Evolutionary conservation across 2,888 invertebrate genomes (phyloP), one percentile per base, ranked within the genome.

Genomic region (Volucella zonaria): DNA sequence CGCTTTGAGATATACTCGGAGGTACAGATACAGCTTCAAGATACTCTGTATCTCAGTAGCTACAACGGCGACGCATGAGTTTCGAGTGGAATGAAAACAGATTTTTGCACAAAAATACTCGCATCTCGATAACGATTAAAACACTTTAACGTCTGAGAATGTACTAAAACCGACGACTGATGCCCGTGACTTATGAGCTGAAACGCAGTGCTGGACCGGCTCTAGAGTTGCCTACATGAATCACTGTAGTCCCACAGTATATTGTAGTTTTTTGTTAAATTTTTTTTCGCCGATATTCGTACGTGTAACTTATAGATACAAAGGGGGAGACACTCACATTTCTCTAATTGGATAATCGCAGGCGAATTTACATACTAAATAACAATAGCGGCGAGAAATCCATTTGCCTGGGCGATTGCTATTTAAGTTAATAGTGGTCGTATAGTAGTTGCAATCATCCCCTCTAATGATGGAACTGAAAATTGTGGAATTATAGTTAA

Each of bases 331-430:
- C 23, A 62, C 38, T 79, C 49, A 54, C 64, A 75, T 66, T 66
- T 62, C 61, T 18, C 58, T 76, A 80, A 83, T 83, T 83, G 83
- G 56, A 83, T 83, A 83, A 83, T 83, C 79, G 79, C 78, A 66
- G 75, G 83, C 83, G 71, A 79, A 79, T 80, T 79, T 54, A 49
- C 18, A 23, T 23, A 3, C 67, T 74, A 49, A 51, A 49, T 56
- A 38, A 58, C 62, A 15, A 6, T 14, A 49, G n/a, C 8, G 12
- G 45, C 18, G 23, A 54, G 56, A 42, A 43, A n/a, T 38, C 42
- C 52, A 12, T 23, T 11, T 12, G 14, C n/a, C 42, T 40, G 6
- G 31, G 31, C 31, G 31, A 40, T 40, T 62, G 10, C 45, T 23
- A 47, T 47, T 62, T n/a, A 15, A 40, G 58, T 58, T 31, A 62